A percentile compares a stretch with the other conserved stretches of the same genome.
Evolutionary conservation across 1,140 invertebrate genomes (phyloP).

Genomic region (Trachymyrmex septentrionalis): DNA sequence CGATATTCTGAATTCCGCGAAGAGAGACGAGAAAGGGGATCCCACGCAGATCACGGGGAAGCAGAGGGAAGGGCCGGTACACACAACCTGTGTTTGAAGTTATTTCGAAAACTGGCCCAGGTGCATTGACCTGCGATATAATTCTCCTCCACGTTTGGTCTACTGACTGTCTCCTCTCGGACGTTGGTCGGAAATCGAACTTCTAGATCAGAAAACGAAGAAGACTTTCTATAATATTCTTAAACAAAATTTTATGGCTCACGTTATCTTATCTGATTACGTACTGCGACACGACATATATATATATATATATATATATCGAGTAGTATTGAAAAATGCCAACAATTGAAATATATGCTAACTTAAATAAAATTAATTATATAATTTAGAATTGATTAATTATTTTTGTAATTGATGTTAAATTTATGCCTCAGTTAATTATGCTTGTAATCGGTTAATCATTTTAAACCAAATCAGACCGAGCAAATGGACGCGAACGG

Average conservation of each 20-base stretch:
- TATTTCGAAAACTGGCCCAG: constrained; percentile 81
- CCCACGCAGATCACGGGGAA: neutral
- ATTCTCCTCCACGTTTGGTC: constrained; percentile 34
- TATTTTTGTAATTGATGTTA: neutral
- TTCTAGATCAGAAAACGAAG: neutral
- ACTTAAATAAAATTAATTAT: neutral
- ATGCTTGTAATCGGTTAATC: neutral
- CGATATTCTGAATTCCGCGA: constrained; percentile 78
- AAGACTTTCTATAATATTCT: neutral
- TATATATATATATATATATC: too few relatives aligned
- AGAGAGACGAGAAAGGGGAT: constrained; percentile 63
- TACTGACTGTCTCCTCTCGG: neutral
- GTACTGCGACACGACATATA: neutral
- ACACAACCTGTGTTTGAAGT: constrained; percentile 66
- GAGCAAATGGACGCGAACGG: neutral
- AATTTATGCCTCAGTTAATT: neutral
- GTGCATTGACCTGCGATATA: constrained; percentile 79
- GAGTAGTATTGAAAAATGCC: neutral
- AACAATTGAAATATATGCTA: neutral
- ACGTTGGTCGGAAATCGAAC: constrained; percentile 19
- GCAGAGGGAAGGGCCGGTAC: neutral
- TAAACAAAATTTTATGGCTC: neutral
- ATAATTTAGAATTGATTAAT: neutral
- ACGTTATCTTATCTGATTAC: neutral
- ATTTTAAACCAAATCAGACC: neutral